Evolutionary conservation across 2,888 invertebrate genomes (phyloP), one percentile per base, ranked within the genome.

Genomic region (Andrena flavipes): DNA sequence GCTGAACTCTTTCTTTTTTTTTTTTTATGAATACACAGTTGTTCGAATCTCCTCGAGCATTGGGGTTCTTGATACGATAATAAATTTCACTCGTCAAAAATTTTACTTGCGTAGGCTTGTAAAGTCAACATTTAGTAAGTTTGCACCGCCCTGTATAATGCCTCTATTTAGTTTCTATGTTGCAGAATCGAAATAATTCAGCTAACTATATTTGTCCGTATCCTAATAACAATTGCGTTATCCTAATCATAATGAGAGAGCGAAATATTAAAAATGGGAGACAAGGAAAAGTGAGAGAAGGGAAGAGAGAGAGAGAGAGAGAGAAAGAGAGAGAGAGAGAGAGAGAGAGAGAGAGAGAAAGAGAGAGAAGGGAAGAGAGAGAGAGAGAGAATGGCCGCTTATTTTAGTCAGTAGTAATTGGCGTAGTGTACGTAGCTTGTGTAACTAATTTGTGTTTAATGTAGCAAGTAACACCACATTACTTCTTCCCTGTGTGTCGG

Each of bases 381-480:
- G 72, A 2, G 23, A 33, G 70, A 35, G 62, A 67, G 63, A 71
- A 67, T 68, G 84, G 72, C 79, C 80, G 84, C 75, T 87, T 84
- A 69, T 54, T 42, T 87, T 85, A 88, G 85, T 83, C 65, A 79
- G 87, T 89, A 89, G 87, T 89, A 87, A 84, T 84, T 88, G 87
- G 87, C 82, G 88, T 86, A 85, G 87, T 86, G 88, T 92, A 92
- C 90, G 90, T 92, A 92, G 91, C 91, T 92, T 92, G 92, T 92
- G 92, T 93, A 93, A 93, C 93, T 93, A 94, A 93, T 93, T 90
- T 93, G 92, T 93, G 91, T 94, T 94, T 93, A 80, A 93, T 92
- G 92, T 93, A 93, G 93, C 92, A 91, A 93, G 92, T 93, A 93
- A 93, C 92, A 92, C 87, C 90, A 89, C 89, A 89, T 89, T 91